Percentiles rank a stretch among this genome's conserved stretches.
Conservation (phyloP, 2,113 vertebrate genomes). For the Chloropsis hardwickii region DNA sequence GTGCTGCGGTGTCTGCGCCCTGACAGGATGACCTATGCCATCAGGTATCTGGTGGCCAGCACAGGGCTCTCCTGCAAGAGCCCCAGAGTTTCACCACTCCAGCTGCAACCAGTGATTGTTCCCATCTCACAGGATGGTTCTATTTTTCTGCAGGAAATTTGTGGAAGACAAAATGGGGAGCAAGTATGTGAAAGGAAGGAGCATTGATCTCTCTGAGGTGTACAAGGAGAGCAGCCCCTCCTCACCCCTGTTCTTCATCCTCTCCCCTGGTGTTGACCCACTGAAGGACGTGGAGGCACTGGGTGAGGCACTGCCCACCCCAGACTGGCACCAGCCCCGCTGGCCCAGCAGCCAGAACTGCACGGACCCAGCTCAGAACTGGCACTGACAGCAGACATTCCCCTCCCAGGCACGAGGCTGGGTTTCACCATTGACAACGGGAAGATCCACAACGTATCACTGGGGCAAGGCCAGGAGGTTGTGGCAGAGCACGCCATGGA, state of each 20-base stretch:
- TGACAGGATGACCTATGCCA: slow-evolving; percentile 76
- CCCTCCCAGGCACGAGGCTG: slow-evolving; percentile 64
- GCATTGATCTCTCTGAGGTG: slow-evolving; percentile 67
- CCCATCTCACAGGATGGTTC: neutral
- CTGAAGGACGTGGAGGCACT: slow-evolving; percentile 75
- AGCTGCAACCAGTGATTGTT: neutral
- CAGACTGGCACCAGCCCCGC: rapidly evolving
- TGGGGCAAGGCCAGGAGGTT: slow-evolving; percentile 77
- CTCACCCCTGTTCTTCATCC: slow-evolving; percentile 74
- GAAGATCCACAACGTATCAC: slow-evolving; percentile 75
- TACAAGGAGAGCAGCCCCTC: slow-evolving; percentile 77
- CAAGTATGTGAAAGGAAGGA: slow-evolving; percentile 73
- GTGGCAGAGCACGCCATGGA: slow-evolving; percentile 72
- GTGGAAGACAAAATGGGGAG: slow-evolving; percentile 80
- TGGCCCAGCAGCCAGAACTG: rapidly evolving
- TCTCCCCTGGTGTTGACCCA: slow-evolving; percentile 73
- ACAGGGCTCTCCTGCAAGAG: neutral
- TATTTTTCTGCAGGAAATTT: slow-evolving; percentile 63
- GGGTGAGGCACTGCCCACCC: slow-evolving; percentile 17
- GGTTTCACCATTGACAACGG: slow-evolving; percentile 76
- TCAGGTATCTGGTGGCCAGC: slow-evolving; percentile 35
- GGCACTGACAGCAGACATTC: neutral
- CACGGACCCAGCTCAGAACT: rapidly evolving
- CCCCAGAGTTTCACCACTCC: rapidly evolving
- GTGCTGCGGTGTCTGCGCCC: slow-evolving; percentile 76